Base-by-base conservation (phyloP, 2,113 vertebrate genomes). In the Andinoacara biseriatus region DNA sequence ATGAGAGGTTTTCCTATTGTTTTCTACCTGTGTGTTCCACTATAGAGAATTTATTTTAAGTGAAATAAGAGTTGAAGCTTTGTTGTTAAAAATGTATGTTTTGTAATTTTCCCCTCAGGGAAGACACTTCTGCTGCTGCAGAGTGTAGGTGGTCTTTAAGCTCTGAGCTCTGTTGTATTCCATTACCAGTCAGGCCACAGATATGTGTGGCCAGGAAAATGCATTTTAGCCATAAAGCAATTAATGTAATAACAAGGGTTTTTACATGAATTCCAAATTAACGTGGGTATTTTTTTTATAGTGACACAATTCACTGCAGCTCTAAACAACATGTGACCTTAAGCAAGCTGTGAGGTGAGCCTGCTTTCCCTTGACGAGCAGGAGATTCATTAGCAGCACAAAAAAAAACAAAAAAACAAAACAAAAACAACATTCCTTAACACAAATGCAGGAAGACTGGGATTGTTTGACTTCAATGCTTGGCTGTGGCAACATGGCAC, bases 391-490 rank as follows among this genome's bases (percentile, higher is more conserved):
- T 79, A 81, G 79, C n/a, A 15, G 67, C 29, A 80, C 18, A 15
- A 77, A 78, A 92, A 90, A 2, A 26, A n/a, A n/a, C n/a, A 77
- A 78, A 92, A 90, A 2, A 26, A 80, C 18, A 15, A 77, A 78
- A 92, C 90, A 2, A 26, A 26, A 43, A 88, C 58, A 80, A 85
- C 92, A 94, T 95, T 95, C 94, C 93, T 91, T 59, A 60, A 81
- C 76, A 94, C 94, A 95, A 95, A 94, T 62, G 33, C 90, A 94
- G 94, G 93, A 95, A 95, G 90, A 78, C 65, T 59, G 77, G 76
- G 59, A 91, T 90, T 90, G 84, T 86, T 93, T 76, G 72, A 46
- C 69, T 56, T 77, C 35, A 3, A 3, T 58, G 22, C 81, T 65
- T 43, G 18, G 58, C 76, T 59, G 62, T 74, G 78, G 63, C 69